Percentiles rank a stretch among this genome's conserved stretches.
Conservation (phyloP, 2,888 invertebrate genomes). For the Drosophila meridionalis region DNA sequence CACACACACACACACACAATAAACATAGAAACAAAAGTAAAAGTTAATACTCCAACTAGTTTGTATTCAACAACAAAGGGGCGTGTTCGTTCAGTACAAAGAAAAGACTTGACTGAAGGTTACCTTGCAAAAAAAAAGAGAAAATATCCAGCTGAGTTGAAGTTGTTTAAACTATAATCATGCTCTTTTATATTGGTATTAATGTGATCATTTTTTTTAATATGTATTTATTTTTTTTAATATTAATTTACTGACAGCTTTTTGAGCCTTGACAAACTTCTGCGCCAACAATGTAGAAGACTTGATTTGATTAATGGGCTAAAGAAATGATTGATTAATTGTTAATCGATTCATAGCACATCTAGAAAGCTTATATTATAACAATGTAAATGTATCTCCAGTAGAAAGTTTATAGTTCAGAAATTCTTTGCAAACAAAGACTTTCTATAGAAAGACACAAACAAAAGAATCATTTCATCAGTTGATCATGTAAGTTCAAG, state of each 20-base stretch:
- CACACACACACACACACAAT: background rate
- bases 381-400: background rate
- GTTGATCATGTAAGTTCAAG: background rate
- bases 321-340: slow-evolving; percentile 6
- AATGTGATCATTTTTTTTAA: background rate
- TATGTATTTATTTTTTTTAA: background rate
- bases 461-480: background rate
- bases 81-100: background rate
- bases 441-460: background rate
- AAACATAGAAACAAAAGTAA: slow-evolving; percentile 43
- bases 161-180: background rate
- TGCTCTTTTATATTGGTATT: background rate
- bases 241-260: background rate
- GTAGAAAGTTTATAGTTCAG: background rate
- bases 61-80: slow-evolving; percentile 1
- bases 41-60: slow-evolving; percentile 36
- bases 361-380: no score
- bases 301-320: slow-evolving; percentile 2
- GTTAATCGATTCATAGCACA: background rate
- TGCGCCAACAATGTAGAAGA: background rate
- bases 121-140: background rate
- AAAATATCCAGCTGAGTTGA: background rate
- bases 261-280: background rate
- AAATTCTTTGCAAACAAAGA: background rate
- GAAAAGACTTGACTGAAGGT: background rate